Conservation (phyloP, 2,113 vertebrate species). For the Corythornis madagascariensis region DNA sequence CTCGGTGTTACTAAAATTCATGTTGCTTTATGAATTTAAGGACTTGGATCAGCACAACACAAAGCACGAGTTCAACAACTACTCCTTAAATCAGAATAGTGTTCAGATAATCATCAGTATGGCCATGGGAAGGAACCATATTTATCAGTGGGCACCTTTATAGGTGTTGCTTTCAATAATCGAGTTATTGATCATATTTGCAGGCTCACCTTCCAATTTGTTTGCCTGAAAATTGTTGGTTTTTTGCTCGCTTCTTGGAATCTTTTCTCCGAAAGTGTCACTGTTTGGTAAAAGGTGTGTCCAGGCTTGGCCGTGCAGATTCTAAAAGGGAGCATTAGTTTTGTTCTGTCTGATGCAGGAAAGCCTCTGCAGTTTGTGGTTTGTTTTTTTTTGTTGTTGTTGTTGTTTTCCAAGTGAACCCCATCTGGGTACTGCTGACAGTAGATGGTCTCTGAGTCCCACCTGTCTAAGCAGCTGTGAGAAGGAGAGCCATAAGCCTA, state of each 20-base stretch:
- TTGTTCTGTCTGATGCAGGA: not conserved
- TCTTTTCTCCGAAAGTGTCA: not conserved
- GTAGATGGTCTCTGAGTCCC: not conserved
- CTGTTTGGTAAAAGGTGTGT: not conserved
- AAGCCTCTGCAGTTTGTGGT: not conserved
- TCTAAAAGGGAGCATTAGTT: not conserved
- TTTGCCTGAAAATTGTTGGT: not conserved
- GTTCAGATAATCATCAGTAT: not conserved
- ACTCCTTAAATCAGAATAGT: not conserved
- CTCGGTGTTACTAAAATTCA: slow-evolving; percentile 25
- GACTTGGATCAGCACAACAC: not conserved
- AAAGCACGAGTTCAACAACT: not conserved
- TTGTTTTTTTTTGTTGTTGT: not conserved
- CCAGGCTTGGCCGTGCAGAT: not conserved
- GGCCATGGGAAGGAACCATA: not conserved
- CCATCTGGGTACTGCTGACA: not conserved
- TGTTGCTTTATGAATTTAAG: not conserved
- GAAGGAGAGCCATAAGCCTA: not conserved
- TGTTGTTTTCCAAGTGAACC: not conserved
- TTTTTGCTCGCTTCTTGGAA: not conserved
- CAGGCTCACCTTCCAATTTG: not conserved
- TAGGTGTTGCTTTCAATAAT: accelerated
- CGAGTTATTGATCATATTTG: not conserved
- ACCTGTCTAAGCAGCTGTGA: not conserved
- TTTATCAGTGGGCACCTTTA: not conserved